Conservation (phyloP, 2,797 vertebrate species). For the Serranus cabrilla region DNA sequence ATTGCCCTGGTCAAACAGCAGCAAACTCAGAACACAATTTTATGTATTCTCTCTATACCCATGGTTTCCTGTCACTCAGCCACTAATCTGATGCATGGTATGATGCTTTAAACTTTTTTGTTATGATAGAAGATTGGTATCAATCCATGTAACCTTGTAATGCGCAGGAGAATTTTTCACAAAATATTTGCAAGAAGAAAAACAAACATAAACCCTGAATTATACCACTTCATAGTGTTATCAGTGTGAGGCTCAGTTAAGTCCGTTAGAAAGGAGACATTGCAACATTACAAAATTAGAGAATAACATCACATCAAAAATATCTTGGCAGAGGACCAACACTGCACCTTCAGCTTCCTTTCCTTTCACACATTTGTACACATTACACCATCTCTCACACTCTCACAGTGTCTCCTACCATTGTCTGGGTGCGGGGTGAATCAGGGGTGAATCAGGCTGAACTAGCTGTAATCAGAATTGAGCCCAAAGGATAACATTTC, state of each 20-base stretch:
- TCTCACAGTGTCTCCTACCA: neutral
- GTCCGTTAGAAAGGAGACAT: neutral
- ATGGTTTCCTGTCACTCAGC: neutral
- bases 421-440: neutral
- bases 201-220: neutral
- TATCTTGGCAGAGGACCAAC: neutral
- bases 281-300: neutral
- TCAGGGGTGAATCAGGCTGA: conserved; percentile 1
- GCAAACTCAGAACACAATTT: neutral
- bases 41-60: neutral
- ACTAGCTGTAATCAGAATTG: conserved; percentile 14
- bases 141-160: neutral
- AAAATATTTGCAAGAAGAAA: neutral
- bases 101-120: neutral
- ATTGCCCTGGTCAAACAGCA: conserved; percentile 2
- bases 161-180: neutral
- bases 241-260: neutral
- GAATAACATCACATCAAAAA: neutral
- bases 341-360: neutral
- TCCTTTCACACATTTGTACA: neutral
- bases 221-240: too few relatives aligned
- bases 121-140: neutral
- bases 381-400: conserved; percentile 1
- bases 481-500: neutral
- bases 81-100: neutral